phyloP scores from a whole-genome alignment of 2,113 vertebrate genomes.

The Dinomys branickii region DNA sequence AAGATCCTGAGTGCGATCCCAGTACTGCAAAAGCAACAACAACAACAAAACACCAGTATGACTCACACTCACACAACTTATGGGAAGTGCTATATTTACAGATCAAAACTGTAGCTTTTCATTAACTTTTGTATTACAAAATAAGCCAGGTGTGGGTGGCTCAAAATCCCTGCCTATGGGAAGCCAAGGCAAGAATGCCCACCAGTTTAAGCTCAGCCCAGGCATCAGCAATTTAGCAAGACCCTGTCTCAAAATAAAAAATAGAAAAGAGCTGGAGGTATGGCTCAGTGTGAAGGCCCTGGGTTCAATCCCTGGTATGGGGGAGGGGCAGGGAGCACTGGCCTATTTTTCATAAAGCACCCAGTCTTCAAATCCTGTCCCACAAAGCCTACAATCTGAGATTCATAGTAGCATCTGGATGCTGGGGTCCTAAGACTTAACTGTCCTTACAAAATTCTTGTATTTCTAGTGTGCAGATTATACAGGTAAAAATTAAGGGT shows the following conservation, averaged over 20 bases:
- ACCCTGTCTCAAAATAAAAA: background rate
- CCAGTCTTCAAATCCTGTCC: background rate
- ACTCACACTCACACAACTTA: background rate
- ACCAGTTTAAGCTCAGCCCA: background rate
- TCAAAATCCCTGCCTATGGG: background rate
- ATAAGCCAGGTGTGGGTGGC: background rate
- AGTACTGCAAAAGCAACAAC: no score
- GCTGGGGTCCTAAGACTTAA: background rate
- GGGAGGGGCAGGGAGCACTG: background rate
- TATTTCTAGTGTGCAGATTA: background rate
- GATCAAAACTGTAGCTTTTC: background rate
- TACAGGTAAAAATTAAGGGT: constrained; percentile 6
- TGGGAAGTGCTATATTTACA: background rate
- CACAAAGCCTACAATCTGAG: background rate
- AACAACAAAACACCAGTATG: no score
- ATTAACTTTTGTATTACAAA: background rate
- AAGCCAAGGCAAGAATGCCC: background rate
- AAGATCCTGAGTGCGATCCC: no score
- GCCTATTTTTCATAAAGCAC: background rate
- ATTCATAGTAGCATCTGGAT: background rate
- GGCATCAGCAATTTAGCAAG: background rate
- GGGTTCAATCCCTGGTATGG: no score
- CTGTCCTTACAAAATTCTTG: background rate
- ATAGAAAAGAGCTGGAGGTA: background rate
- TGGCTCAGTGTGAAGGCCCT: background rate